Conservation (phyloP, 2,888 invertebrate species). For the Lasioglossum figueresi region DNA sequence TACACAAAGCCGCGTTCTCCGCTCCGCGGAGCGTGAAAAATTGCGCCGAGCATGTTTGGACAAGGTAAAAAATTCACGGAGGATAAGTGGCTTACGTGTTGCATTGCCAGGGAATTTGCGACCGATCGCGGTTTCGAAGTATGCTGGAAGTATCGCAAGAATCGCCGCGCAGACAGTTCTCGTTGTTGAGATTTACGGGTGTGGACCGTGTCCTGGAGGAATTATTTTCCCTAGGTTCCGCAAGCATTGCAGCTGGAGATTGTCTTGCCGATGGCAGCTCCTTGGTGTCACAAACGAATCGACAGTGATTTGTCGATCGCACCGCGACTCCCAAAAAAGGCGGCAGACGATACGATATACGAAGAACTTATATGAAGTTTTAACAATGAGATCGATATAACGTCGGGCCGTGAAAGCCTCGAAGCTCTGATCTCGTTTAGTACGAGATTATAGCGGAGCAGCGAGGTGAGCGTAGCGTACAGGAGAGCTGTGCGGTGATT, state of each 20-base stretch:
- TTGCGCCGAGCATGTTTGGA: constrained; percentile 6
- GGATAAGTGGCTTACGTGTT: constrained; percentile 16
- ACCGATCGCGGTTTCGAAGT: not conserved
- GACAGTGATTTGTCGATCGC: too few relatives aligned
- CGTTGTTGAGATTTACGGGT: not conserved
- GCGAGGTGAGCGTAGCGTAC: too few relatives aligned
- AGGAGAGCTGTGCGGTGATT: too few relatives aligned
- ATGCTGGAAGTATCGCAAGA: not conserved
- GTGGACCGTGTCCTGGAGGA: not conserved
- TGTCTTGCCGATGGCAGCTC: too few relatives aligned
- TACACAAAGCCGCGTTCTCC: not conserved
- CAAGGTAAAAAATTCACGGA: constrained; percentile 15
- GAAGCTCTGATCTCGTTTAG: too few relatives aligned
- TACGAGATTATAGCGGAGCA: too few relatives aligned
- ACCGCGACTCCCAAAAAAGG: too few relatives aligned
- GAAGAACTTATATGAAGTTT: too few relatives aligned
- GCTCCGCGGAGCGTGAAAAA: constrained; percentile 27
- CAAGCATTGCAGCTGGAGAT: too few relatives aligned
- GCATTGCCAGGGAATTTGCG: constrained; percentile 10
- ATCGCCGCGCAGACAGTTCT: not conserved
- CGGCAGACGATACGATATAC: not conserved
- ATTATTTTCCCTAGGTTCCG: not conserved
- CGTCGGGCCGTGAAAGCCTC: too few relatives aligned
- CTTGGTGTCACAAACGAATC: too few relatives aligned
- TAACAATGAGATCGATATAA: too few relatives aligned